phyloP scores from a whole-genome alignment of 2,888 invertebrate genomes.

The Allacma fusca region DNA sequence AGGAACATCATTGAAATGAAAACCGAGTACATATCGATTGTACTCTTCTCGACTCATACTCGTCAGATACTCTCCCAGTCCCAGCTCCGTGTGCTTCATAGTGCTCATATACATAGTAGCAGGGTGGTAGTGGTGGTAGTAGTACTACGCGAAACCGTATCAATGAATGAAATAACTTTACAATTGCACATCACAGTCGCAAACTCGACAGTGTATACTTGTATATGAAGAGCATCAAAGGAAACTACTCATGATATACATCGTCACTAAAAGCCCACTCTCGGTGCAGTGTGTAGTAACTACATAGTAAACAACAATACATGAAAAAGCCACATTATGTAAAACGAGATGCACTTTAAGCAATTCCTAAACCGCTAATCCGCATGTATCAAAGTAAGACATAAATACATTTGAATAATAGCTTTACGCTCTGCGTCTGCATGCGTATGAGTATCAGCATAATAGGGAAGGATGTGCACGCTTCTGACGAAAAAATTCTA shows the following conservation, averaged over 20 bases:
- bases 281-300: too few relatives aligned
- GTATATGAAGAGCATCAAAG: background rate
- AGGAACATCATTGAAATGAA: too few relatives aligned
- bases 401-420: conserved; percentile 10
- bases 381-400: background rate
- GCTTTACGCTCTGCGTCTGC: background rate
- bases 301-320: background rate
- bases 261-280: too few relatives aligned
- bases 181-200: conserved; percentile 9
- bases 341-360: conserved; percentile 2
- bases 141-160: background rate
- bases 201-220: background rate
- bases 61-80: too few relatives aligned
- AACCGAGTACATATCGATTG: too few relatives aligned
- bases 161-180: conserved; percentile 16
- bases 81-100: too few relatives aligned
- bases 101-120: too few relatives aligned
- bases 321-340: conserved; percentile 12
- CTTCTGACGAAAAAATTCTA: too few relatives aligned
- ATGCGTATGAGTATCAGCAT: background rate
- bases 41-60: too few relatives aligned
- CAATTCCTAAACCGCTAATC: background rate
- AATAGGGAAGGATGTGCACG: too few relatives aligned
- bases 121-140: too few relatives aligned
- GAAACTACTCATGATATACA: too few relatives aligned